phyloP scores from a whole-genome alignment of 2,888 invertebrate species.

The Acholoe squamosa region DNA sequence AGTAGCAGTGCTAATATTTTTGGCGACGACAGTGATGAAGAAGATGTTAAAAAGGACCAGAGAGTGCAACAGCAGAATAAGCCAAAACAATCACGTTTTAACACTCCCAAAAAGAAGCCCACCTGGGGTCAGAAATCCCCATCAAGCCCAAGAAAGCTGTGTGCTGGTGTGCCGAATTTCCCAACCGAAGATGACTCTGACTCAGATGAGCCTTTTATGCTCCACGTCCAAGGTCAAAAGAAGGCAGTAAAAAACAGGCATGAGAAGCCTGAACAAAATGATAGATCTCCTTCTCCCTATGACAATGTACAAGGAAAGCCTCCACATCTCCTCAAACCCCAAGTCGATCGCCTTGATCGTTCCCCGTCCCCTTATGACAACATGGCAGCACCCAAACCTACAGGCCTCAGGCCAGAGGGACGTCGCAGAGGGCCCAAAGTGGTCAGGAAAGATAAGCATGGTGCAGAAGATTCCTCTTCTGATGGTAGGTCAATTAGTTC shows the following conservation, averaged over 20 bases:
- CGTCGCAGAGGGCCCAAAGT: slow-evolving; percentile 17
- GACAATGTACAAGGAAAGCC: slow-evolving; percentile 64
- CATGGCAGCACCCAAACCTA: neutral
- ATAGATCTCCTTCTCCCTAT: slow-evolving; percentile 68
- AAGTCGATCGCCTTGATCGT: slow-evolving; percentile 28
- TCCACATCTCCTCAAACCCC: neutral
- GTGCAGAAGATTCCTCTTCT: neutral
- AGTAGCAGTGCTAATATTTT: neutral
- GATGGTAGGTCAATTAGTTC: slow-evolving; percentile 59
- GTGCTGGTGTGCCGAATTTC: slow-evolving; percentile 67
- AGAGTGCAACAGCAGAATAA: slow-evolving; percentile 90
- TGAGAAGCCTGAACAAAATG: slow-evolving; percentile 28
- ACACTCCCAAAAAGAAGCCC: neutral
- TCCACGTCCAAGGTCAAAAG: slow-evolving; percentile 44
- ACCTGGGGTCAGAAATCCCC: slow-evolving; percentile 4
- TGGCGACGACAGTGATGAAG: slow-evolving; percentile 32
- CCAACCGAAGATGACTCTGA: slow-evolving; percentile 49
- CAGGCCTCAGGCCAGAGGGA: neutral
- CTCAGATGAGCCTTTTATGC: slow-evolving; percentile 45
- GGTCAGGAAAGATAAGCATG: neutral
- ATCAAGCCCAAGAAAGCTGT: slow-evolving; percentile 53
- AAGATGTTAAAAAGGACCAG: slow-evolving; percentile 87
- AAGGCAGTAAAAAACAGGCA: slow-evolving; percentile 48
- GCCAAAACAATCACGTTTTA: slow-evolving; percentile 78
- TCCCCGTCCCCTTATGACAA: slow-evolving; percentile 68